Base-by-base conservation (phyloP, 2,797 vertebrate species). In the Aldrovandia affinis region DNA sequence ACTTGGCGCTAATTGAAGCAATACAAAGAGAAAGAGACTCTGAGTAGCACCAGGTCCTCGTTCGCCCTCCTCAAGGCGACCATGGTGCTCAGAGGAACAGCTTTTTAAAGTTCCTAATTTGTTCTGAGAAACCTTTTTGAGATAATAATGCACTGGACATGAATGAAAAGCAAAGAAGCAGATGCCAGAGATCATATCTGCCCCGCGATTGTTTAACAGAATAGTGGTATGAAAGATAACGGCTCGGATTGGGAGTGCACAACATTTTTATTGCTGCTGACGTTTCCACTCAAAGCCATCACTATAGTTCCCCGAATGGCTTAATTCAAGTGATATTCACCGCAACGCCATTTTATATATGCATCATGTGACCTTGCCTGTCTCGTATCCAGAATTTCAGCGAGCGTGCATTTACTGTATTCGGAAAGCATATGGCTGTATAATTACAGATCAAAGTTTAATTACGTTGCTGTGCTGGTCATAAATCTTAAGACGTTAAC, bases 91-190 rank as follows among this genome's bases (percentile, higher is more conserved):
- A 1, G 55, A 57, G 39, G 42, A 59, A 39, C n/a, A 15, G 52
- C 68, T 15, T 44, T 93, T 94, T 93, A 90, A 89, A 83, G 83
- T 86, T 89, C 93, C 88, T 93, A 93, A 94, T 94, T 93, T 93
- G 91, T 92, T 93, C 91, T 30, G 15, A 89, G 81, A 89, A 93
- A 89, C 92, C 92, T 88, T 90, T 90, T 87, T 86, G 86, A 92
- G 92, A 85, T 84, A 84, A 52, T 61, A 28, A 47, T 36, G 75
- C 1, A 28, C 50, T 18, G 25, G 63, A 30, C 52, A n/a, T 47
- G 63, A 65, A 65, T 33, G 39, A 63, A 30, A 61, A 47, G 83
- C 36, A 39, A 42, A 39, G 80, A 77, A 92, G 93, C 91, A 93
- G 92, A 90, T 93, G 91, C 93, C 90, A 90, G 85, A 86, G 92